Percentiles rank a stretch among this genome's conserved stretches.
Evolutionary conservation across 2,797 vertebrate genomes (phyloP).

Genomic region (Cirrhinus mrigala): DNA sequence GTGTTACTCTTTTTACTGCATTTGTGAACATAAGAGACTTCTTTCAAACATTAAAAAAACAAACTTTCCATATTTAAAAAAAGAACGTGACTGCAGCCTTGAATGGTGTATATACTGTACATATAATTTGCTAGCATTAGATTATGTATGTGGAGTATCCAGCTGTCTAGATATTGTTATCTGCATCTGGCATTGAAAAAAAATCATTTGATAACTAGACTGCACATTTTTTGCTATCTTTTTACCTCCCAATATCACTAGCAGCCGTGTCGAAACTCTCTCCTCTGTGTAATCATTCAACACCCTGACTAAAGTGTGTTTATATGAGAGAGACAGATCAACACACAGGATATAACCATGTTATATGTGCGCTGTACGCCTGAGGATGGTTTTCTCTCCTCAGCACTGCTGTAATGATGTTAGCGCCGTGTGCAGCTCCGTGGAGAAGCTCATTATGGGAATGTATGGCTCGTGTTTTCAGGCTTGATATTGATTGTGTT

Average conservation of each 20-base stretch:
- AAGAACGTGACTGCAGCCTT: not conserved
- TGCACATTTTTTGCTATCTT: not conserved
- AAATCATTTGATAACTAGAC: not conserved
- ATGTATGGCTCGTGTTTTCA: slow-evolving; percentile 34
- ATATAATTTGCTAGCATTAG: not conserved
- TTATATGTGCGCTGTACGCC: not conserved
- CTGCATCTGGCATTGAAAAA: not conserved
- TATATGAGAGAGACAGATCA: slow-evolving; percentile 7
- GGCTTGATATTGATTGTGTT: slow-evolving; percentile 37
- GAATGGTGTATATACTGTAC: not conserved
- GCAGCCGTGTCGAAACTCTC: slow-evolving; percentile 1
- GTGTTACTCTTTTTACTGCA: not conserved
- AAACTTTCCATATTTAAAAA: not conserved
- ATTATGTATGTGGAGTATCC: not conserved
- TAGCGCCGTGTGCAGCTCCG: not conserved
- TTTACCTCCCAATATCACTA: not conserved
- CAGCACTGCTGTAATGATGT: slow-evolving; percentile 21
- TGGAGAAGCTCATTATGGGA: slow-evolving; percentile 44
- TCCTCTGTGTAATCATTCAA: slow-evolving; percentile 1
- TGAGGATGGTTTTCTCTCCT: slow-evolving; percentile 16
- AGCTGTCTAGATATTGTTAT: not conserved
- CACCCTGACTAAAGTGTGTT: slow-evolving; percentile 6
- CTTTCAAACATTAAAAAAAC: not conserved
- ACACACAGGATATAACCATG: not conserved
- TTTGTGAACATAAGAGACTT: not conserved